A percentile compares a stretch with the other conserved stretches of the same genome.
Conservation (phyloP, 2,113 vertebrate species). For the Otis tarda region DNA sequence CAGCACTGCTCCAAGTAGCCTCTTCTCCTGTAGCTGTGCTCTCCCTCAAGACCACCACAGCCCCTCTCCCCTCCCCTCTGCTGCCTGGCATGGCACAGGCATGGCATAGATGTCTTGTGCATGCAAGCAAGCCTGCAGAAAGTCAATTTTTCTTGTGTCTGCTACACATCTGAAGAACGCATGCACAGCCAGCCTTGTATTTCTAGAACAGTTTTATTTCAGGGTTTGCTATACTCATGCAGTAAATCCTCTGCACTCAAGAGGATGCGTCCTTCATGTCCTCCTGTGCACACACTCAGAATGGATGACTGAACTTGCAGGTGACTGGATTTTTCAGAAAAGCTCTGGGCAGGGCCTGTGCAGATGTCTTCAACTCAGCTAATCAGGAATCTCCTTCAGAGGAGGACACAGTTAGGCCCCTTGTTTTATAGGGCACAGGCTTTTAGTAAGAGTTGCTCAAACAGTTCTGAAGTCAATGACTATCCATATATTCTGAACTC, state of each 20-base stretch:
- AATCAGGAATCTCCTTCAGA: background rate
- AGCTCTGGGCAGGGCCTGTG: background rate
- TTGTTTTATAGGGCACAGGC: background rate
- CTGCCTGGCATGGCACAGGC: background rate
- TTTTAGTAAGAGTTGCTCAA: background rate
- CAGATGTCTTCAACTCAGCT: background rate
- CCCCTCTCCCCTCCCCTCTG: background rate
- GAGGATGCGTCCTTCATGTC: fast-evolving
- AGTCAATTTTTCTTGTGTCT: background rate
- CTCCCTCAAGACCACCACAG: background rate
- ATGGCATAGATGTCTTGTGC: background rate
- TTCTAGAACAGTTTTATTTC: background rate
- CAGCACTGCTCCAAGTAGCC: background rate
- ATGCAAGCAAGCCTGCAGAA: background rate
- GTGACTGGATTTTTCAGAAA: background rate
- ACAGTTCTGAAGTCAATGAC: background rate
- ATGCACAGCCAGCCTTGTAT: background rate
- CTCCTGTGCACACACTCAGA: background rate
- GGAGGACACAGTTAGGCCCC: background rate
- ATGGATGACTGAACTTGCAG: fast-evolving
- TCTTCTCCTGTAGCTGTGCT: background rate
- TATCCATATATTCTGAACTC: background rate
- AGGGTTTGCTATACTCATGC: background rate
- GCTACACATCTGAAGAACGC: background rate
- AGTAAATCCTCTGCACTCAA: background rate